These are phyloP conservation scores for Volucella bombylans DNA, from an alignment of 2,888 invertebrate species.

Conservation along the genomic window DNA sequence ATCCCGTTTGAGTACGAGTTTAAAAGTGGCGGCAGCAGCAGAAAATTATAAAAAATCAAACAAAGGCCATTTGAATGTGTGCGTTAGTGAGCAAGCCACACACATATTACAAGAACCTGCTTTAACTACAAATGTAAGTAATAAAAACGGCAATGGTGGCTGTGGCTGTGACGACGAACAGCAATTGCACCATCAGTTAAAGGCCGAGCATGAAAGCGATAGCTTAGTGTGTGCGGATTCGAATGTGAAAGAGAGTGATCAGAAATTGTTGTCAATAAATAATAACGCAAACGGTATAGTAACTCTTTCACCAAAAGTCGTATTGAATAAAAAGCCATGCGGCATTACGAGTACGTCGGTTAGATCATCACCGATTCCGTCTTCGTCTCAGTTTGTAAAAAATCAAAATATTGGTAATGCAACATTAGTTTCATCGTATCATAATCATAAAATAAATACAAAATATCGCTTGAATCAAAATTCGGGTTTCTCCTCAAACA, in stretches of 20 bases:
- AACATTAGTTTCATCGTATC: conserved; percentile 55
- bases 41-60: conserved; percentile 65
- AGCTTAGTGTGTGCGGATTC: conserved; percentile 47
- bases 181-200: conserved; percentile 66
- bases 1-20: conserved; percentile 65
- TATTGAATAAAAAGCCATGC: conserved; percentile 58
- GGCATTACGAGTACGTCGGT: conserved; percentile 51
- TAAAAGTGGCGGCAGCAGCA: conserved; percentile 63
- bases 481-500: conserved; percentile 55
- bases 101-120: conserved; percentile 68
- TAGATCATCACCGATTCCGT: conserved; percentile 24
- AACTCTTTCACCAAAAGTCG: conserved; percentile 22
- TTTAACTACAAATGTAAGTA: conserved; percentile 58
- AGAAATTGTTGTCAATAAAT: conserved; percentile 74
- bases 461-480: conserved; percentile 62
- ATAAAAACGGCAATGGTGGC: conserved; percentile 41
- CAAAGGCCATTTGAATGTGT: conserved; percentile 54
- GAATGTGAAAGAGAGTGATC: conserved; percentile 42
- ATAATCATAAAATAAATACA: conserved; percentile 65
- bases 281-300: conserved; percentile 55
- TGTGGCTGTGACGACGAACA: conserved; percentile 46
- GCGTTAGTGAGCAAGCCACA: conserved; percentile 60
- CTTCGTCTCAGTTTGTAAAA: conserved; percentile 50
- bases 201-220: conserved; percentile 55
- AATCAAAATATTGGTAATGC: conserved; percentile 56